phyloP scores from a whole-genome alignment of 2,888 invertebrate genomes.

The Pyrochroa serraticornis region DNA sequence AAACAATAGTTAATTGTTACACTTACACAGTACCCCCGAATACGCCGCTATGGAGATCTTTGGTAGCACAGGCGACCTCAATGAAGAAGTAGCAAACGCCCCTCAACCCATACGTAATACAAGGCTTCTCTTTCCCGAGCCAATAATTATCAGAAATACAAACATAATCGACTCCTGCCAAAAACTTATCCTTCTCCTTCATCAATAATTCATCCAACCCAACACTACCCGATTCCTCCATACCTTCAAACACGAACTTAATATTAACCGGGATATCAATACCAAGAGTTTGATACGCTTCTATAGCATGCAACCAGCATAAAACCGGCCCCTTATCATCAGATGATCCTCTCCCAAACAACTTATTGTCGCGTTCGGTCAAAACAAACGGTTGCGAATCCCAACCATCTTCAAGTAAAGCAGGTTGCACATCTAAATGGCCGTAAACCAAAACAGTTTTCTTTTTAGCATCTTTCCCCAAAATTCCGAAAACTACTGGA shows the following conservation, averaged over 20 bases:
- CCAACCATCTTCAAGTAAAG: slow-evolving; percentile 93
- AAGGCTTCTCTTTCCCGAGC: slow-evolving; percentile 96
- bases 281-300: slow-evolving; percentile 78
- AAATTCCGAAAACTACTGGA: slow-evolving; percentile 79
- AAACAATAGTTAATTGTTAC: background rate
- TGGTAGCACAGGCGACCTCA: slow-evolving; percentile 85
- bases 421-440: slow-evolving; percentile 98
- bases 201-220: slow-evolving; percentile 88
- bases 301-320: slow-evolving; percentile 93
- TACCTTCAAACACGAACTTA: slow-evolving; percentile 95
- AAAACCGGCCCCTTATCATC: slow-evolving; percentile 95
- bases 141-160: slow-evolving; percentile 99
- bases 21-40: slow-evolving; percentile 92
- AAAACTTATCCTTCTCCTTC: slow-evolving; percentile 75
- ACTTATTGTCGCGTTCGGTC: slow-evolving; percentile 84
- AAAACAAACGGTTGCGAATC: slow-evolving; percentile 91
- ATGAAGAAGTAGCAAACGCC: slow-evolving; percentile 91
- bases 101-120: slow-evolving; percentile 94
- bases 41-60: slow-evolving; percentile 95
- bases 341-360: slow-evolving; percentile 86
- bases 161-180: slow-evolving; percentile 86
- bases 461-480: slow-evolving; percentile 84
- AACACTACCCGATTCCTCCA: slow-evolving; percentile 97
- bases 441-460: slow-evolving; percentile 95
- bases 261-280: slow-evolving; percentile 71